Conservation (phyloP, 2,113 vertebrate species). For the Illadopsis cleaveri region DNA sequence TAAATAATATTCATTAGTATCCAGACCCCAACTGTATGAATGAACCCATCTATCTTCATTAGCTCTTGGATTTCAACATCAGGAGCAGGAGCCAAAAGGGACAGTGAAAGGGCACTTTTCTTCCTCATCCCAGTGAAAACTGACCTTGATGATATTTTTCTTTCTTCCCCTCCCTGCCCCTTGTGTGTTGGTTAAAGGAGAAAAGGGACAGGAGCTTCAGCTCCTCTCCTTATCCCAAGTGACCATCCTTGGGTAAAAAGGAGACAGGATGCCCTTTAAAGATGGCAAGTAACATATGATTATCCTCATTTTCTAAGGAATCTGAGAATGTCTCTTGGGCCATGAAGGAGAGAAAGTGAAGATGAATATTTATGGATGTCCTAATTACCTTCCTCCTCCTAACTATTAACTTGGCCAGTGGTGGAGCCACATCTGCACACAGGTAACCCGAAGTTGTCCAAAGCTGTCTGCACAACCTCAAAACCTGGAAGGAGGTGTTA, state of each 20-base stretch:
- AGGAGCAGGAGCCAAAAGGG: background rate
- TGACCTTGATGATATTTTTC: constrained; percentile 4
- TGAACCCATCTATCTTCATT: constrained; percentile 58
- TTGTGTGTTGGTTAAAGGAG: background rate
- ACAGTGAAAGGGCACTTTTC: background rate
- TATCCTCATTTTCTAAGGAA: constrained; percentile 2
- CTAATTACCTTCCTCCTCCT: background rate
- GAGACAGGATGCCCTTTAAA: background rate
- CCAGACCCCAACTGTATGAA: constrained; percentile 14
- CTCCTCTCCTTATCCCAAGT: background rate
- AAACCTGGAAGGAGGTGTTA: background rate
- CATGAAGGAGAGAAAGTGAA: background rate
- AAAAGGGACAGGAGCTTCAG: background rate
- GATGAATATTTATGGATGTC: background rate
- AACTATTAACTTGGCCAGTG: background rate
- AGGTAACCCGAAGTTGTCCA: background rate
- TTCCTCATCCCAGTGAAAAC: background rate
- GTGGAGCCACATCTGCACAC: background rate
- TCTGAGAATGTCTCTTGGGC: background rate
- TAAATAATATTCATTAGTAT: constrained; percentile 56
- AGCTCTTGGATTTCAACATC: background rate
- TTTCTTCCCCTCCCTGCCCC: background rate
- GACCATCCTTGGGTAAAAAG: background rate
- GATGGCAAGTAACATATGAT: background rate
- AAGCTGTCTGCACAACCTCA: background rate